Evolutionary conservation across 2,797 vertebrate species (phyloP), one percentile per base, ranked within the genome.

Genomic region (Darevskia nairensis): DNA sequence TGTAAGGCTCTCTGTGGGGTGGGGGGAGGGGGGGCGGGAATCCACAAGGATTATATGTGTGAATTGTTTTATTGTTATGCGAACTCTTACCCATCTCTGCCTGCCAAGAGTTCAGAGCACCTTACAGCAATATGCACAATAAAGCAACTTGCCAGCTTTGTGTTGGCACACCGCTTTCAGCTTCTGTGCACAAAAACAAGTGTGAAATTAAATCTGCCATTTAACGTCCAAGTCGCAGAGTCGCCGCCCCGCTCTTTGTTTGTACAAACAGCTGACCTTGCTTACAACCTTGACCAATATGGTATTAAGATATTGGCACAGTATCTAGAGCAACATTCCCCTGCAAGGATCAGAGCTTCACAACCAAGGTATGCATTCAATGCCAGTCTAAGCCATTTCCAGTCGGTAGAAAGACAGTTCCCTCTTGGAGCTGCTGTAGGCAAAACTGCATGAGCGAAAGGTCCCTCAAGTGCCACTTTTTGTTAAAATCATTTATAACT

Each of bases 1-100:
- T 96, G 96, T n/a, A 89, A 81, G 0, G 97, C 97, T 94, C 96
- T 96, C 97, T 97, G 81, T 80, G 86, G 86, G 27, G 10, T 55
- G 41, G 41, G 6, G 41, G 41, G 41, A 4, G 6, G 81, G 82
- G 87, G 86, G 27, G 13, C 5, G 25, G 41, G 92, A 88, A 86
- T 82, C 32, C 44, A 10, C 35, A 66, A 92, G 75, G 0, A 0
- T 29, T 66, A 35, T 19, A 9, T 55, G 27, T 61, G 10, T 6
- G 21, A 41, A 41, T 87, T 74, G 75, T 35, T 71, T 88, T 59
- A 61, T 66, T 64, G 35, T 29, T 83, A 84, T 3, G 8, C 59
- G 19, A 68, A 77, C 6, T 69, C 32, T 74, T 74, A 74, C 41
- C 69, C 21, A 11, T 2, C 61, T 25, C 41, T 86, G 23, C 1